Percentiles rank a stretch among this genome's conserved stretches.
Conservation (phyloP, 2,113 vertebrate species). For the Salvelinus alpinus region DNA sequence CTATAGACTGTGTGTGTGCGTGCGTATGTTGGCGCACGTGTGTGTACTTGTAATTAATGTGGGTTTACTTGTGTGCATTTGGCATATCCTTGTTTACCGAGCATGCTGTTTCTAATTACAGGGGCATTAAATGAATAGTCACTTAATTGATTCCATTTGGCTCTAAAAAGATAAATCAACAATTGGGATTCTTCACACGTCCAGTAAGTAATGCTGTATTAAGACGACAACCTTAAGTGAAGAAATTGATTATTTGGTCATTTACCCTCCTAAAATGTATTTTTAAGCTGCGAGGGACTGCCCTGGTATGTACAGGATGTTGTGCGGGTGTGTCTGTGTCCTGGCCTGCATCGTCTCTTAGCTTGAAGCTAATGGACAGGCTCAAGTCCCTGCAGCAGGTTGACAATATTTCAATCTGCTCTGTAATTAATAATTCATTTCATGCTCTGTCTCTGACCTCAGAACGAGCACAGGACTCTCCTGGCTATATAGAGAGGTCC, state of each 20-base stretch:
- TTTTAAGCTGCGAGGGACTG: conserved; percentile 46
- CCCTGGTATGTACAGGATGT: conserved; percentile 8
- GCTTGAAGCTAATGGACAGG: conserved; percentile 36
- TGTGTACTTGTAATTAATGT: neutral
- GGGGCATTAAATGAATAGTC: conserved; percentile 7
- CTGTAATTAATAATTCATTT: conserved; percentile 60
- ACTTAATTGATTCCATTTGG: conserved; percentile 31
- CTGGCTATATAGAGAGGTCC: conserved; percentile 33
- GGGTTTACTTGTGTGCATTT: neutral
- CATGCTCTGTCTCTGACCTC: conserved; percentile 50
- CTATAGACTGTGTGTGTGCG: neutral
- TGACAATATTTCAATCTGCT: conserved; percentile 56
- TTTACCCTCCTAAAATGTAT: conserved; percentile 47
- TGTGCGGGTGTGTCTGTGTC: conserved; percentile 18
- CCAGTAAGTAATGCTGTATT: conserved; percentile 20
- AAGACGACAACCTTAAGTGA: conserved; percentile 15
- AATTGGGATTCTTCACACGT: conserved; percentile 25
- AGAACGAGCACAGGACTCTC: conserved; percentile 30
- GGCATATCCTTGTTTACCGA: conserved; percentile 3
- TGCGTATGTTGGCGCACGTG: neutral
- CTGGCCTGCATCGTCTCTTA: conserved; percentile 23
- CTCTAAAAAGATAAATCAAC: conserved; percentile 34
- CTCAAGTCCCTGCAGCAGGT: conserved; percentile 21
- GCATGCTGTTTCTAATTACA: conserved; percentile 11
- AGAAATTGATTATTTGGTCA: conserved; percentile 40